These are phyloP conservation scores for Willisornis vidua DNA, from an alignment of 2,113 vertebrate species.

Conservation along the genomic window DNA sequence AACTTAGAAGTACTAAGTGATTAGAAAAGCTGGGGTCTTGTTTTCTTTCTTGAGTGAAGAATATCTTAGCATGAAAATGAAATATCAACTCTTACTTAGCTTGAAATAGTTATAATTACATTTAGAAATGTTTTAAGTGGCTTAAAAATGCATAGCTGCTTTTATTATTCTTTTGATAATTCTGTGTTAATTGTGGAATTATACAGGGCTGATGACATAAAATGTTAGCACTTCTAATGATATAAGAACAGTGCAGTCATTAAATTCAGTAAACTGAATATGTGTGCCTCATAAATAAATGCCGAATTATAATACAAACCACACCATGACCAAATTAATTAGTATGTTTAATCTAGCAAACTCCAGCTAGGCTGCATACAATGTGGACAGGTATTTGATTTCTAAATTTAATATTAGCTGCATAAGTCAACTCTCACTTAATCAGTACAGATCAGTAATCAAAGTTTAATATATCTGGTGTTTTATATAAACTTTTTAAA, in stretches of 20 bases:
- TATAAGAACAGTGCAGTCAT: conserved; percentile 44
- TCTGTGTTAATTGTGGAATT: background rate
- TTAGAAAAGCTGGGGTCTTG: background rate
- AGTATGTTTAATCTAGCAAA: conserved; percentile 55
- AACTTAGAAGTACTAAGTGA: background rate
- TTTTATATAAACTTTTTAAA: conserved; percentile 31
- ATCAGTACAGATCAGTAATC: background rate
- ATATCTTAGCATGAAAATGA: background rate
- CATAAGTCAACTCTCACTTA: conserved; percentile 20
- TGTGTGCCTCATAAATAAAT: conserved; percentile 42
- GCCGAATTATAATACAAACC: conserved; percentile 49
- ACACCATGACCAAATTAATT: conserved; percentile 58
- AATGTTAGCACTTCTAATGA: conserved; percentile 25
- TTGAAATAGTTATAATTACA: background rate
- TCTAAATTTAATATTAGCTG: conserved; percentile 47
- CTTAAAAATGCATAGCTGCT: background rate
- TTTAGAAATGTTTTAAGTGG: background rate
- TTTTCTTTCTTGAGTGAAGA: background rate
- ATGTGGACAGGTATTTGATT: conserved; percentile 48
- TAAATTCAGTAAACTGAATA: conserved; percentile 22
- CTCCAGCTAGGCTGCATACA: conserved; percentile 49
- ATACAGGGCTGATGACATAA: conserved; percentile 8
- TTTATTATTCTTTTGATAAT: conserved; percentile 23
- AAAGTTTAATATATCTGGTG: conserved; percentile 14
- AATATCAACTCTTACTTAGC: background rate